These are phyloP conservation scores for Tympanoctomys barrerae DNA, from an alignment of 2,797 vertebrate genomes.

Conservation along the genomic window DNA sequence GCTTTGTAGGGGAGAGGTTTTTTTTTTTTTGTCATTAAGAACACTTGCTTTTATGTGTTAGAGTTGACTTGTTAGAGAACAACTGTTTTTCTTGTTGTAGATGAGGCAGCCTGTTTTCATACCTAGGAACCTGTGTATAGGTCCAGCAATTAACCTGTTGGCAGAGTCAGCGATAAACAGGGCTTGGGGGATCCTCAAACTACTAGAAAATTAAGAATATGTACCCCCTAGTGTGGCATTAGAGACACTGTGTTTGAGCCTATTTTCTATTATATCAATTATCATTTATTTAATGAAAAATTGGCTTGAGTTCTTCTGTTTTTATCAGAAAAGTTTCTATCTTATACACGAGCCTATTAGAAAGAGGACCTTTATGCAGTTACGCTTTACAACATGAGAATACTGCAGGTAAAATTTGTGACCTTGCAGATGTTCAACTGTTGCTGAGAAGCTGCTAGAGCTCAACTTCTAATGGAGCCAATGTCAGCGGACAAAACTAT, in stretches of 20 bases:
- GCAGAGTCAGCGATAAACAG: neutral
- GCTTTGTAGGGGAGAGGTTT: neutral
- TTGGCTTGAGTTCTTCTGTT: neutral
- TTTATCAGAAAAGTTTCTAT: neutral
- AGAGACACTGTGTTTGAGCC: neutral
- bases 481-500: neutral
- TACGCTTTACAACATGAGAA: neutral
- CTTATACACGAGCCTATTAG: neutral
- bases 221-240: neutral
- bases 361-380: neutral
- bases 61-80: neutral
- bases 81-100: neutral
- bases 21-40: neutral
- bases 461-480: neutral
- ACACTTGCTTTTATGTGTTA: neutral
- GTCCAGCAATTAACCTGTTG: neutral
- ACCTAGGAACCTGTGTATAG: neutral
- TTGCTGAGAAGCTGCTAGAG: neutral
- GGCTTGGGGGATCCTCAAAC: neutral
- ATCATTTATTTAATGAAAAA: constrained; percentile 31
- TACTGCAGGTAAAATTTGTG: neutral
- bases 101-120: neutral
- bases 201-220: neutral
- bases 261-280: neutral
- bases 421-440: neutral